Percentiles rank a stretch among this genome's conserved stretches.
Conservation (phyloP, 1,140 invertebrate species). For the Ylistrum balloti region DNA sequence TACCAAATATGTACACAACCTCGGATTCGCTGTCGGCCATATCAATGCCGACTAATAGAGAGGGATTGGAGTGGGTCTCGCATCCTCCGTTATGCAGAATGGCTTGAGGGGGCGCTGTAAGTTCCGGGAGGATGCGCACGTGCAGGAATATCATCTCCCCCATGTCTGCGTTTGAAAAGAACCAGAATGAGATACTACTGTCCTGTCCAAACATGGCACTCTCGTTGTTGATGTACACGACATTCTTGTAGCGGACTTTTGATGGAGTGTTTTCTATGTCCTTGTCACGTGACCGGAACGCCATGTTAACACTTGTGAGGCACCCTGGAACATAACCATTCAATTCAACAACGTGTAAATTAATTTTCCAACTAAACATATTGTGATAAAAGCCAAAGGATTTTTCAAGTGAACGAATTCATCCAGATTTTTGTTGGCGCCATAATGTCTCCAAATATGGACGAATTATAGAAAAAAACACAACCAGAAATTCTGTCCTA, state of each 20-base stretch:
- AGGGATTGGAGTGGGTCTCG: not conserved
- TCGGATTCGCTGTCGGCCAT: not conserved
- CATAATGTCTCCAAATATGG: too few relatives aligned
- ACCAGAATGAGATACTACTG: not conserved
- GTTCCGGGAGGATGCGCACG: not conserved
- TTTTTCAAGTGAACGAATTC: too few relatives aligned
- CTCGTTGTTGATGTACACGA: not conserved
- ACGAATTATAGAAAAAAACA: too few relatives aligned
- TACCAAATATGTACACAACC: not conserved
- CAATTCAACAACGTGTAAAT: too few relatives aligned
- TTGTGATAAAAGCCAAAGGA: too few relatives aligned
- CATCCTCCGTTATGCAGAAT: not conserved
- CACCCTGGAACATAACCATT: not conserved
- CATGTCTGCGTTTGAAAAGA: not conserved
- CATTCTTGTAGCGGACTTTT: conserved; percentile 1
- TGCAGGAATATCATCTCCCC: not conserved
- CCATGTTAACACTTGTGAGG: not conserved
- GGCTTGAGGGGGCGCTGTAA: not conserved
- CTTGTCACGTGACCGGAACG: conserved; percentile 9
- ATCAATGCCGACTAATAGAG: not conserved
- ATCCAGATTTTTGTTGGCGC: too few relatives aligned
- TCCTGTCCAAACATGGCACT: conserved; percentile 20
- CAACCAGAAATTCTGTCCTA: too few relatives aligned
- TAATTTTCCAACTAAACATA: too few relatives aligned
- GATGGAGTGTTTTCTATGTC: not conserved